phyloP scores from a whole-genome alignment of 2,888 invertebrate genomes.

The Incurvaria masculella region DNA sequence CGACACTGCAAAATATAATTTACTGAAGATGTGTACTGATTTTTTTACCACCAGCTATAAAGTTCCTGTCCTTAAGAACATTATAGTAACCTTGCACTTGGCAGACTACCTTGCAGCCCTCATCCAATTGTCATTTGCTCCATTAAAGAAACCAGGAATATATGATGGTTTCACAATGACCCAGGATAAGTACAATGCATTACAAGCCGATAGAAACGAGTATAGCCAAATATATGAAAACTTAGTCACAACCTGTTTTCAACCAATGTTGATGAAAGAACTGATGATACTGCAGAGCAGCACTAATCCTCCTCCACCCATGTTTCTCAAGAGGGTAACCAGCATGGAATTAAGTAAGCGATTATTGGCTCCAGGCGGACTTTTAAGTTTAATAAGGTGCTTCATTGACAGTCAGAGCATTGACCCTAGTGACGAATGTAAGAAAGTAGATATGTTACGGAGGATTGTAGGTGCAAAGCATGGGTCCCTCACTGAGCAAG shows the following conservation, averaged over 20 bases:
- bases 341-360: slow-evolving; percentile 58
- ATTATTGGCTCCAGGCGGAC: slow-evolving; percentile 59
- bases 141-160: slow-evolving; percentile 57
- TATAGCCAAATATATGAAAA: slow-evolving; percentile 49
- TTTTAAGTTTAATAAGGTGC: slow-evolving; percentile 61
- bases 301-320: slow-evolving; percentile 47
- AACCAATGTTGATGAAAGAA: slow-evolving; percentile 63
- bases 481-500: slow-evolving; percentile 35
- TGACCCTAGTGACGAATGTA: slow-evolving; percentile 63
- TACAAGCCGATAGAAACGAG: slow-evolving; percentile 46
- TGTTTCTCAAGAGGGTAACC: slow-evolving; percentile 62
- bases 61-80: slow-evolving; percentile 49
- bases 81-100: slow-evolving; percentile 55
- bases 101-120: slow-evolving; percentile 63
- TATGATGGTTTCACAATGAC: slow-evolving; percentile 53
- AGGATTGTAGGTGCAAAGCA: slow-evolving; percentile 60
- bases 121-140: slow-evolving; percentile 67
- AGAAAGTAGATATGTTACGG: slow-evolving; percentile 63
- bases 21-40: slow-evolving; percentile 46
- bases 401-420: slow-evolving; percentile 57
- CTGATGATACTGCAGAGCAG: slow-evolving; percentile 63
- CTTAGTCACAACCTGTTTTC: slow-evolving; percentile 56
- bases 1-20: slow-evolving; percentile 50
- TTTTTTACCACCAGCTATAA: slow-evolving; percentile 47
- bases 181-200: slow-evolving; percentile 45